A percentile compares a stretch with the other conserved stretches of the same genome.
phyloP scores from a whole-genome alignment of 2,888 invertebrate species.

The Camponotus fellah region DNA sequence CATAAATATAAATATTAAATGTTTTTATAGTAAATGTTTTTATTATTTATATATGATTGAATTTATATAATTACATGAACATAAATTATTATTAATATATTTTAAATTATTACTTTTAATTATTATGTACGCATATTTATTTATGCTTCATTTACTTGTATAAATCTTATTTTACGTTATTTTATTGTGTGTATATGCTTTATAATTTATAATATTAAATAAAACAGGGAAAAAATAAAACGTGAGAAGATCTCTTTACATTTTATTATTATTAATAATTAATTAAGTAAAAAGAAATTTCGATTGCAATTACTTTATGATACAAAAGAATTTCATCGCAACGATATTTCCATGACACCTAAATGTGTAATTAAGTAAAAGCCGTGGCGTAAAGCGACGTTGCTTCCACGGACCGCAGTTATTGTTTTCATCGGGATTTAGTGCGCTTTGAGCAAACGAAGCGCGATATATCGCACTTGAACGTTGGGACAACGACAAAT shows the following conservation, averaged over 20 bases:
- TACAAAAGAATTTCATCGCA: neutral
- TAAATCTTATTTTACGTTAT: neutral
- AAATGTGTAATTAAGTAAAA: conserved; percentile 5
- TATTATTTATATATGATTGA: neutral
- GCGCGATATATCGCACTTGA: conserved; percentile 25
- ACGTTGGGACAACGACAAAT: conserved; percentile 30
- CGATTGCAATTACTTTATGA: neutral
- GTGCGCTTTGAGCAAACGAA: neutral
- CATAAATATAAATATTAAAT: neutral
- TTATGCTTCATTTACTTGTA: conserved; percentile 2
- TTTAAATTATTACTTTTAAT: conserved; percentile 11
- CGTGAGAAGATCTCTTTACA: neutral
- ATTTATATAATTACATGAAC: neutral
- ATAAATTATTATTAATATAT: neutral
- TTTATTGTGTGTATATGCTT: neutral
- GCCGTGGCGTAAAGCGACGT: neutral
- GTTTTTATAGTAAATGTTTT: neutral
- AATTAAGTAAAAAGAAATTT: neutral
- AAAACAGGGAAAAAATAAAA: neutral
- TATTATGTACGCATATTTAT: neutral
- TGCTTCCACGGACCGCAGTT: neutral
- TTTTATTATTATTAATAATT: neutral
- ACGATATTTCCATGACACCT: neutral
- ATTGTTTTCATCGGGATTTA: neutral
- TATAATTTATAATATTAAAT: neutral